Conservation (phyloP, 2,113 vertebrate species). For the Nymphicus hollandicus region DNA sequence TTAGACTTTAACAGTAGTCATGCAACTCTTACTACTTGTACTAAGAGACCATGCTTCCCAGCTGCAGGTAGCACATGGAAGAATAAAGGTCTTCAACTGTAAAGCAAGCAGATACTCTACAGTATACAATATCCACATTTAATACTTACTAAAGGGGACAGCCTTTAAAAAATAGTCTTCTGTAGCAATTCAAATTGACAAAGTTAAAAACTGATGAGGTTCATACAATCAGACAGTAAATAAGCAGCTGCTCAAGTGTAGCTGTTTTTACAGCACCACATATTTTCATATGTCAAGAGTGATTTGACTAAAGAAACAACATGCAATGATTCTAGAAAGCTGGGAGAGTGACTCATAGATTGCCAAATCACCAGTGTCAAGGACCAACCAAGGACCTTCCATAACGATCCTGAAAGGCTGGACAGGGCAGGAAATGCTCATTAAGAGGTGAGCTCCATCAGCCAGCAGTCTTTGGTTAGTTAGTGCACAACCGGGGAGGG, state of each 20-base stretch:
- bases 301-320: neutral
- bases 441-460: neutral
- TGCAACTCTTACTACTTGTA: neutral
- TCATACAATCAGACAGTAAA: neutral
- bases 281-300: neutral
- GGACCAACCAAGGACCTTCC: neutral
- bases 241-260: neutral
- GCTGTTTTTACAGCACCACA: neutral
- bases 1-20: accelerated
- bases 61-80: accelerated
- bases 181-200: neutral
- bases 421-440: neutral
- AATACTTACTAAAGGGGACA: neutral
- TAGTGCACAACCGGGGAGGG: accelerated
- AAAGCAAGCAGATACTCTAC: neutral
- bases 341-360: neutral
- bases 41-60: neutral
- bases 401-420: neutral
- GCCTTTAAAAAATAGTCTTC: neutral
- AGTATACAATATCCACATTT: neutral
- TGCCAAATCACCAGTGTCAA: neutral
- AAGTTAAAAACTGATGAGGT: neutral
- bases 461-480: neutral
- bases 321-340: neutral
- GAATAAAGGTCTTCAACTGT: neutral